phyloP scores from a whole-genome alignment of 1,140 invertebrate species.

The Drosophila trapezifrons region DNA sequence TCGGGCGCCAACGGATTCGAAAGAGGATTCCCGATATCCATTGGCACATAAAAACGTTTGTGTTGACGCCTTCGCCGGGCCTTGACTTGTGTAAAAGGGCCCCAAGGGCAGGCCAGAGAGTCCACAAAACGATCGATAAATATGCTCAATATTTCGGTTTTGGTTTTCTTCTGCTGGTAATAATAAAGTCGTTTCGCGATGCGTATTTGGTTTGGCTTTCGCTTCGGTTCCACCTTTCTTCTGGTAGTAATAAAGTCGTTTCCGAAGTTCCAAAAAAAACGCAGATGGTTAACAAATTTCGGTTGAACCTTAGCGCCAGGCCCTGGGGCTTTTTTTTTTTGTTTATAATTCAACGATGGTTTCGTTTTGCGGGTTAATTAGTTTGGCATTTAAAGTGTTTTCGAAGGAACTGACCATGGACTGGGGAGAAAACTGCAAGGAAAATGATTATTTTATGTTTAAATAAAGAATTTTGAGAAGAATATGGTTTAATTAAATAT shows the following conservation, averaged over 20 bases:
- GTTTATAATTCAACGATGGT: conserved; percentile 28
- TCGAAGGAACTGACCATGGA: conserved; percentile 22
- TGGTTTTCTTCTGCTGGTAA: conserved; percentile 49
- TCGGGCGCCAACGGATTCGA: conserved; percentile 64
- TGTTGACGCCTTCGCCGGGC: conserved; percentile 68
- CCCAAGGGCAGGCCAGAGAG: conserved; percentile 42
- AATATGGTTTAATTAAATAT: no score
- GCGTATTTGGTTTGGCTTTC: conserved; percentile 35
- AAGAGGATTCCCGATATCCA: conserved; percentile 54
- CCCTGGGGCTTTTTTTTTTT: conserved; percentile 18
- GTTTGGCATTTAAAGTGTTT: conserved; percentile 50
- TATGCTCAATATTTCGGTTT: conserved; percentile 49
- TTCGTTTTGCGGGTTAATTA: conserved; percentile 59
- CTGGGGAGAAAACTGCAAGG: background rate
- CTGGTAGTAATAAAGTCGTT: conserved; percentile 59
- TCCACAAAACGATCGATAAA: conserved; percentile 37
- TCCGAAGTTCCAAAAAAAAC: conserved; percentile 24
- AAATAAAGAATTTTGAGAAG: no score
- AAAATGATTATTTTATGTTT: background rate
- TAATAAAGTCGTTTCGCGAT: conserved; percentile 66
- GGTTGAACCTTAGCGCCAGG: conserved; percentile 62
- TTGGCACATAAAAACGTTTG: conserved; percentile 71
- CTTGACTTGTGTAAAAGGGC: conserved; percentile 60
- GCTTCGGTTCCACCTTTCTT: conserved; percentile 35
- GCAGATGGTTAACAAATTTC: conserved; percentile 13